Evolutionary conservation across 2,113 vertebrate genomes (phyloP).

Genomic region (Macrotis lagotis): DNA sequence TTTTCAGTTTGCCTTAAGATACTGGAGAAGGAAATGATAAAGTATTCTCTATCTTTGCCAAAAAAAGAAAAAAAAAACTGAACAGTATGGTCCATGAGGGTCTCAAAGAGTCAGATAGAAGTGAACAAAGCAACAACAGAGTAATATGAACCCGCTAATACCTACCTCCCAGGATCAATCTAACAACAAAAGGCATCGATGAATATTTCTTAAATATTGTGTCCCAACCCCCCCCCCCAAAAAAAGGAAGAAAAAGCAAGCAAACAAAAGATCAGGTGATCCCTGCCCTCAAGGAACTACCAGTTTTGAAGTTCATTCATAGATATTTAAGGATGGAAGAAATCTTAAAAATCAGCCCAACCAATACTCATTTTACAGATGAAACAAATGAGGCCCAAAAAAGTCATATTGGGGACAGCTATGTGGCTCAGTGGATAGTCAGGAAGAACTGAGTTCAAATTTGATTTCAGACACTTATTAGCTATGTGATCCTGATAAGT

Average conservation of each 20-base stretch:
- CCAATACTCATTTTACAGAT: neutral
- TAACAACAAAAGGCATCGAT: neutral
- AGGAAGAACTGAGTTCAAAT: neutral
- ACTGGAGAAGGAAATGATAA: neutral
- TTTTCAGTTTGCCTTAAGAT: neutral
- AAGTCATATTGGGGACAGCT: neutral
- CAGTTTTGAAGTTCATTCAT: neutral
- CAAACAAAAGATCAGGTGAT: neutral
- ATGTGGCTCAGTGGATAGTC: neutral
- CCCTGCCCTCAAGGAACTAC: neutral
- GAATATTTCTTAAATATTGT: neutral
- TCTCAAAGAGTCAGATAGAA: neutral
- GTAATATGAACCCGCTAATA: neutral
- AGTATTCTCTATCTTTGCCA: neutral
- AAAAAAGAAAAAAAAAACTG: too few species aligned
- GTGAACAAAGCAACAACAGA: neutral
- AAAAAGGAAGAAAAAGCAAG: neutral
- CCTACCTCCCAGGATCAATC: neutral
- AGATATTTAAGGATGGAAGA: neutral
- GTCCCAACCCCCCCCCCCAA: too few species aligned
- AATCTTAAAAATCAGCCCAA: neutral
- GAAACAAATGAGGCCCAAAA: neutral
- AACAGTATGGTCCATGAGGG: too few species aligned
- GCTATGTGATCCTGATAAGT: neutral
- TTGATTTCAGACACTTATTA: neutral